Base-by-base conservation (phyloP, 37 sponge, comb jelly and placozoan species). In the Ianthella basta region DNA sequence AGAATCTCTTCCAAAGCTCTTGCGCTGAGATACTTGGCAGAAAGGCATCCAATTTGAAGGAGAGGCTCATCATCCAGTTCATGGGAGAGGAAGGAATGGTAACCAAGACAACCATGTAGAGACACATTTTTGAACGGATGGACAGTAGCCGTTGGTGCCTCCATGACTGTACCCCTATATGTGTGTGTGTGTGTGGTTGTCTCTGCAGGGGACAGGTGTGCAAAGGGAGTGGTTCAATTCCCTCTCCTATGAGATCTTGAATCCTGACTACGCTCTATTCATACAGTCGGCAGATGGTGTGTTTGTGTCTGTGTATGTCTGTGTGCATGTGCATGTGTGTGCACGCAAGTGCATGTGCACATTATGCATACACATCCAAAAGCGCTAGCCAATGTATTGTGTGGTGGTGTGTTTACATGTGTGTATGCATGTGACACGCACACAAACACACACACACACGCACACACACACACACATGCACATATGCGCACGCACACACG, bases 221-320 rank as follows among this genome's bases (percentile, higher is more conserved):
- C 83, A 82, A 44, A 73, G 96, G 33, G 98, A 97, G 80, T 97
- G 95, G 93, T 97, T 97, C 82, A 90, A 97, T 65, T 83, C 80
- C 64, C 89, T 97, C 73, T 95, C 98, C 29, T 44, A 67, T 65
- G 98, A 97, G 59, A 77, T 97, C 27, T 89, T 97, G 56, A 97
- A 97, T 83, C 96, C 96, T 29, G 96, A 97, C 90, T 97, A 97
- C 67, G 98, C 98, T 12, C 98, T 97, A 18, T 97, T 97, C 83
- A 95, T 93, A 12, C 95, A 88, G 61, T 97, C 98, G 30, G 86
- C 94, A 30, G 96, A 97, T 90, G 98, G 98, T 87, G 53, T 56
- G 90, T 56, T 29, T 24, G 29, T 70, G 37, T 34, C 4, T 33
- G 50, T 70, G 36, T 70, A 10, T 33, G 32, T 70, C 4, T 19